These are phyloP conservation scores for Eupithecia subfuscata DNA, from an alignment of 2,888 invertebrate species.

Conservation along the genomic window DNA sequence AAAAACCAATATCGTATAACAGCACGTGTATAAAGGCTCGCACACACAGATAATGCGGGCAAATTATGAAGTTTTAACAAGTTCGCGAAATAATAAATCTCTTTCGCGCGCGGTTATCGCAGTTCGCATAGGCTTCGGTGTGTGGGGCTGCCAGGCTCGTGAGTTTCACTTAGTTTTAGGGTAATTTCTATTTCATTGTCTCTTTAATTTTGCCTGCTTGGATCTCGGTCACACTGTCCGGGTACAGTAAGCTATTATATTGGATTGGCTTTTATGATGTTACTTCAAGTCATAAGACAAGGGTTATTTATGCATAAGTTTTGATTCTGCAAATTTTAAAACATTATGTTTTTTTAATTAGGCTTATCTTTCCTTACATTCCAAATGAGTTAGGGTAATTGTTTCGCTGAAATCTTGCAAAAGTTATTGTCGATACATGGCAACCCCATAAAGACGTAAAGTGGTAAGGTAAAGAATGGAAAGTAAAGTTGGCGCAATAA, in stretches of 20 bases:
- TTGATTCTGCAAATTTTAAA: neutral
- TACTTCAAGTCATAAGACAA: neutral
- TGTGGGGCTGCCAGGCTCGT: conserved; percentile 60
- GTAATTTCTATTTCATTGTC: conserved; percentile 39
- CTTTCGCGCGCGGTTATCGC: conserved; percentile 73
- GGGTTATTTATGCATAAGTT: neutral
- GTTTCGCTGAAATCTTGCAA: neutral
- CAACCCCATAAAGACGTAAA: conserved; percentile 65
- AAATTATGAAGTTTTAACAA: conserved; percentile 81
- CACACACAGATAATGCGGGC: conserved; percentile 73
- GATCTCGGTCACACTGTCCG: neutral
- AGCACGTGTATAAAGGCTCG: conserved; percentile 52
- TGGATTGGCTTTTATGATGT: neutral
- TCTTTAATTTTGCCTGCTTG: neutral
- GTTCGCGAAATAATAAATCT: conserved; percentile 81
- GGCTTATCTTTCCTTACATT: neutral
- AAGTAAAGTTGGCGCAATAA: conserved; percentile 81
- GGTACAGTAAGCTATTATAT: neutral
- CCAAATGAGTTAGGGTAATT: neutral
- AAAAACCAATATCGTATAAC: conserved; percentile 50
- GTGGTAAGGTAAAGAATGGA: conserved; percentile 79
- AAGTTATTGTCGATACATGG: conserved; percentile 37
- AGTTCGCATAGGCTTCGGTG: conserved; percentile 55
- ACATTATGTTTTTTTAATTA: neutral
- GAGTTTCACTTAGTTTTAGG: conserved; percentile 12